phyloP scores from a whole-genome alignment of 2,113 vertebrate genomes.

The Urocolius indicus region DNA sequence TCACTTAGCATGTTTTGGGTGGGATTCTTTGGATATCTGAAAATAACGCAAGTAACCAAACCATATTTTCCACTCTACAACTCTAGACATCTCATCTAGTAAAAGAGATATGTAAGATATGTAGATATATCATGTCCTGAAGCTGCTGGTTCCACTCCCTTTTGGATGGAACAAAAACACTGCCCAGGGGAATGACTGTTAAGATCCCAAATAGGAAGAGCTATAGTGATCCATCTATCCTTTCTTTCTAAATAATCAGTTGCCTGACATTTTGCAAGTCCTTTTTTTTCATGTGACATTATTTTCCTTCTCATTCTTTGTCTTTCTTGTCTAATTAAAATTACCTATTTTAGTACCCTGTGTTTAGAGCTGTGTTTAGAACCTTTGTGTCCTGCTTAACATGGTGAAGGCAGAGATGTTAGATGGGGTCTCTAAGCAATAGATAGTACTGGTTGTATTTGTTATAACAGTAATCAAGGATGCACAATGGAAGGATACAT shows the following conservation, averaged over 20 bases:
- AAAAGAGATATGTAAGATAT: not conserved
- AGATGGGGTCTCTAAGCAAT: not conserved
- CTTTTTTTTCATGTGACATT: not conserved
- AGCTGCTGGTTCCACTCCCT: not conserved
- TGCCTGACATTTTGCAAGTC: not conserved
- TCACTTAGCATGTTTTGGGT: not conserved
- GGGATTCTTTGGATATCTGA: not conserved
- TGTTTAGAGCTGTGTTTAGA: no score
- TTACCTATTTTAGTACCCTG: not conserved
- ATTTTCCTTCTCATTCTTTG: not conserved
- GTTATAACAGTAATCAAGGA: not conserved
- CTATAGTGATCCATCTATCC: not conserved
- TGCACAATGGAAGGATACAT: not conserved
- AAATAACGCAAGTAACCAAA: not conserved
- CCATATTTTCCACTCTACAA: not conserved
- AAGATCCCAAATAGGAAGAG: not conserved
- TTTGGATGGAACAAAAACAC: not conserved
- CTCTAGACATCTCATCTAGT: not conserved
- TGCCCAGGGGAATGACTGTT: not conserved
- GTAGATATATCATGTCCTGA: not conserved
- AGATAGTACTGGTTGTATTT: not conserved
- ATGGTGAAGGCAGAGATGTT: not conserved
- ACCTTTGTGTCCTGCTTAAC: not conserved
- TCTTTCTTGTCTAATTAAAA: not conserved
- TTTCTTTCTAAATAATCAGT: not conserved